Conservation (phyloP, 2,113 vertebrate species). For the Numida meleagris region DNA sequence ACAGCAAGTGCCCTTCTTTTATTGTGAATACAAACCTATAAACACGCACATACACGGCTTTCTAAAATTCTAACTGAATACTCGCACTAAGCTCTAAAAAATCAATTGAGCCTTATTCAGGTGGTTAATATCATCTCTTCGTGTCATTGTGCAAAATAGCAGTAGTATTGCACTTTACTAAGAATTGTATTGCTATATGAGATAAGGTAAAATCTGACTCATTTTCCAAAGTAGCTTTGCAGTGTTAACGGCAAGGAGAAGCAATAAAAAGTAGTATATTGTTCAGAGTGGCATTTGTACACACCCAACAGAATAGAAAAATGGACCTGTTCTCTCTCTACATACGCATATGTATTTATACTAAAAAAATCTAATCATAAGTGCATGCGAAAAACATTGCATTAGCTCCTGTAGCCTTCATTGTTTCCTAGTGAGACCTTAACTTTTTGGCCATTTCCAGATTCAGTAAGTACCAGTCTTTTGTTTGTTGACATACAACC, state of each 20-base stretch:
- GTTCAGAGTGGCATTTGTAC: not conserved
- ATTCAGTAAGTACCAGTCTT: not conserved
- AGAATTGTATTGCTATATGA: not conserved
- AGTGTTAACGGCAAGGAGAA: not conserved
- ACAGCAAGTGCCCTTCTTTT: not conserved
- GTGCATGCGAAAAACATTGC: not conserved
- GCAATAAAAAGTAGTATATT: not conserved
- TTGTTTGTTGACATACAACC: not conserved
- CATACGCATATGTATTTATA: not conserved
- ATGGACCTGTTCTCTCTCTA: not conserved
- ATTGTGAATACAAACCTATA: not conserved
- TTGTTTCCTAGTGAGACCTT: not conserved
- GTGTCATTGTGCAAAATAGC: not conserved
- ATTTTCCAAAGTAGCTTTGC: not conserved
- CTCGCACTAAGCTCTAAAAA: not conserved
- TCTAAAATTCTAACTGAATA: not conserved
- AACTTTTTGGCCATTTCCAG: not conserved
- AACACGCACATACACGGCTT: accelerated
- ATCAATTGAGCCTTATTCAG: not conserved
- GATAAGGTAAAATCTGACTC: not conserved
- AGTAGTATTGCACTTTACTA: not conserved
- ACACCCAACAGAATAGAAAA: not conserved
- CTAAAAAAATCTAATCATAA: not conserved
- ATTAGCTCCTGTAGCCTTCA: not conserved
- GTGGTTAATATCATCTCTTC: not conserved